Conservation (phyloP, 2,888 invertebrate genomes). For the Lasioglossum villosulum region DNA sequence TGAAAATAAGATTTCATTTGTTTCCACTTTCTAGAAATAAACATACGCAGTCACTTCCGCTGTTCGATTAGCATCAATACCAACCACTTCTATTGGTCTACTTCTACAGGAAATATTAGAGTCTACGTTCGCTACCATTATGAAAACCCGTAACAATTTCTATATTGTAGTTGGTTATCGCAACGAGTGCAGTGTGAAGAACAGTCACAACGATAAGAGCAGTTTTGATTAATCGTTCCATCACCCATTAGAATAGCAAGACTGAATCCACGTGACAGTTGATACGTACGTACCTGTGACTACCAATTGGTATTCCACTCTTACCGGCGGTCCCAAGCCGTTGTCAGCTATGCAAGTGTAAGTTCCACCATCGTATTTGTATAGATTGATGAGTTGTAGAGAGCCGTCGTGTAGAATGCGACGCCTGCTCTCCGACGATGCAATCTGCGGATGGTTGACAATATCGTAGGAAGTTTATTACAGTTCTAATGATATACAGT, state of each 20-base stretch:
- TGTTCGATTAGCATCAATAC: neutral
- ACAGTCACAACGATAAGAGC: neutral
- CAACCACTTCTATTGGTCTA: neutral
- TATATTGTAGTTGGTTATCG: neutral
- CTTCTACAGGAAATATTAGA: constrained; percentile 2
- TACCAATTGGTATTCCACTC: constrained; percentile 89
- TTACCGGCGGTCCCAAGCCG: constrained; percentile 89
- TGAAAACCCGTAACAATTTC: neutral
- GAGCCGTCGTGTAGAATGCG: constrained; percentile 90
- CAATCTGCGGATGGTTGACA: constrained; percentile 86
- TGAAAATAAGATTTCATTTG: too few species aligned
- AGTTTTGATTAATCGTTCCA: neutral
- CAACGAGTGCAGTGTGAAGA: neutral
- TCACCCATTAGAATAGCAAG: neutral
- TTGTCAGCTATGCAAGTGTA: constrained; percentile 95
- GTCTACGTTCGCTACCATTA: neutral
- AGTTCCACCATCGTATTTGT: constrained; percentile 92
- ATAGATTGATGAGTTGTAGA: constrained; percentile 92
- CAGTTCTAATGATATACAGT: neutral
- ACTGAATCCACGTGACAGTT: neutral
- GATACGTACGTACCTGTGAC: constrained; percentile 89
- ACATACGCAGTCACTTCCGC: neutral
- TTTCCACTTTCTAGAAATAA: too few species aligned
- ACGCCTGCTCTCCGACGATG: constrained; percentile 90
- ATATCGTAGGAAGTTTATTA: neutral